Conservation (phyloP, 2,888 invertebrate species). For the Megastigmus dorsalis region DNA sequence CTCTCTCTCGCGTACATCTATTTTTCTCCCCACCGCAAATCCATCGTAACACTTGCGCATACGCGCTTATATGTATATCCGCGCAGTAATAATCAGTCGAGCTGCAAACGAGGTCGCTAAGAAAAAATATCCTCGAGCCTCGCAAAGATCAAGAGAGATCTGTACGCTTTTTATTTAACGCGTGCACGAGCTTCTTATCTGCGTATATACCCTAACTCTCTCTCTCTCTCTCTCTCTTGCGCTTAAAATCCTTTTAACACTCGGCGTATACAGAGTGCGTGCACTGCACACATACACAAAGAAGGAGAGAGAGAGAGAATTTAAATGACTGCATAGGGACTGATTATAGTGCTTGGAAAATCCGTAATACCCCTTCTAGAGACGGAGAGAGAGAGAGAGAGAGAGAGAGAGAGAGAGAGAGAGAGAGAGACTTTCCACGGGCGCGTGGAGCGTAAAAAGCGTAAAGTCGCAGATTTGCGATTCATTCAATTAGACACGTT, state of each 20-base stretch:
- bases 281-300: background rate
- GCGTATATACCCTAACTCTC: too few relatives aligned
- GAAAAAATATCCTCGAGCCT: background rate
- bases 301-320: background rate
- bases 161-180: background rate
- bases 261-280: background rate
- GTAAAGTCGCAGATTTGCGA: conserved; percentile 49
- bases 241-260: background rate
- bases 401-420: background rate
- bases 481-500: conserved; percentile 55
- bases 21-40: too few relatives aligned
- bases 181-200: too few relatives aligned
- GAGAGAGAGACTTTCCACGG: background rate
- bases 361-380: background rate
- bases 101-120: background rate
- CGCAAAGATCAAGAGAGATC: too few relatives aligned
- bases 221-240: too few relatives aligned
- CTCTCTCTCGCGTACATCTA: too few relatives aligned
- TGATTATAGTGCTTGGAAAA: conserved; percentile 33
- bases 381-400: background rate
- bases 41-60: too few relatives aligned
- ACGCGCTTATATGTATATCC: too few relatives aligned
- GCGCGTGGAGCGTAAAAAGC: conserved; percentile 26
- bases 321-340: too few relatives aligned
- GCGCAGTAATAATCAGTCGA: background rate